Evolutionary conservation across 53 echinoderm and acorn worm species (phyloP).

Genomic region (Holothuria scabra): DNA sequence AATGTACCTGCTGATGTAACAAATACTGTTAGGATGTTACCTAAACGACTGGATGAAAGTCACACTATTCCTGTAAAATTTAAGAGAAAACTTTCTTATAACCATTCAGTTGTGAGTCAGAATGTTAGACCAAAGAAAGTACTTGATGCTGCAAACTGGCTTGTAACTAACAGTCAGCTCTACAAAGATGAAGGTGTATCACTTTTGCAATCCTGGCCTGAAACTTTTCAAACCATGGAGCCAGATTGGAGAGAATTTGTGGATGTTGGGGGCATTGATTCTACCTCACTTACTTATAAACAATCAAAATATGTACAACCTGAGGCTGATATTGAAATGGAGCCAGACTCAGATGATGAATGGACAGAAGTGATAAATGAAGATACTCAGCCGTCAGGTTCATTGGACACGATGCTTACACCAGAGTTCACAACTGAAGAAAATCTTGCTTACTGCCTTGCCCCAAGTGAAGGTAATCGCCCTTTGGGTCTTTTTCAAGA

Average conservation of each 20-base stretch:
- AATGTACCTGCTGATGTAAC: constrained; percentile 50
- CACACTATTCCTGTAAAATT: constrained; percentile 53
- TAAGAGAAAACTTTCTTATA: constrained; percentile 58
- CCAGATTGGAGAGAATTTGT: constrained; percentile 36
- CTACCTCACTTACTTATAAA: not conserved
- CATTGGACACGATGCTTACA: constrained; percentile 55
- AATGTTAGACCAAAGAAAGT: constrained; percentile 57
- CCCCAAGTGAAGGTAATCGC: constrained; percentile 55
- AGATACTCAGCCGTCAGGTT: constrained; percentile 29
- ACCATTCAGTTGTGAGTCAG: constrained; percentile 43
- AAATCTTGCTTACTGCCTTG: constrained; percentile 42
- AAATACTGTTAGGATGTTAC: constrained; percentile 38
- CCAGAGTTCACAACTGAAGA: constrained; percentile 4
- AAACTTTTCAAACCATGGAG: not conserved
- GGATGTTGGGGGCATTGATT: no score
- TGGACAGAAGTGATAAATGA: constrained; percentile 58
- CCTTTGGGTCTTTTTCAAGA: constrained; percentile 62
- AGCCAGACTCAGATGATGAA: constrained; percentile 49
- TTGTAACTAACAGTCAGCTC: constrained; percentile 30
- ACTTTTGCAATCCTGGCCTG: not conserved
- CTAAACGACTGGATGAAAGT: constrained; percentile 17
- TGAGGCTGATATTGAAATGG: not conserved
- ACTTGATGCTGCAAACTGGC: constrained; percentile 59
- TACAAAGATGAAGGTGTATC: constrained; percentile 45
- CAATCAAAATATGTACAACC: not conserved